Evolutionary conservation across 2,888 invertebrate species (phyloP).

Genomic region (Harpalus rufipes): DNA sequence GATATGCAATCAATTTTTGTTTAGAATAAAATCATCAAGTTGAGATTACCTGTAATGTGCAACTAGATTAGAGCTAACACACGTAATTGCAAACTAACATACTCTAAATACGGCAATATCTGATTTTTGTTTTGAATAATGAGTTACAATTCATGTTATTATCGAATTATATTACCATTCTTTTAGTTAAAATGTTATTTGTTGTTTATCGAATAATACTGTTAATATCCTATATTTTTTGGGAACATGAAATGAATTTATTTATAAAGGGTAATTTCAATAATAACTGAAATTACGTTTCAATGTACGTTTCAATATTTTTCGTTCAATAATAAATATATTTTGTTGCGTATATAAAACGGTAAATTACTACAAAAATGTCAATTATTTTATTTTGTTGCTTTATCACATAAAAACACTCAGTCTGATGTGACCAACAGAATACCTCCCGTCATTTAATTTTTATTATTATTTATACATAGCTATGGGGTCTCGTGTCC

Average conservation of each 20-base stretch:
- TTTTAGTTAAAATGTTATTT: conserved; percentile 30
- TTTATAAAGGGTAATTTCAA: not conserved
- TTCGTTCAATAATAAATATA: not conserved
- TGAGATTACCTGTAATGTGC: not conserved
- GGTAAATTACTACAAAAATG: not conserved
- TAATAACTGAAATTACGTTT: conserved; percentile 1
- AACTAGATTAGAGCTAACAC: not conserved
- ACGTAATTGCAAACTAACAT: not conserved
- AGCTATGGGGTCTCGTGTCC: no score
- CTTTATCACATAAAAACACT: not conserved
- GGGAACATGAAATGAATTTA: not conserved
- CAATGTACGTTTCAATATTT: not conserved
- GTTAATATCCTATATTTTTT: not conserved
- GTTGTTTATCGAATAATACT: not conserved
- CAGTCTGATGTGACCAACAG: no score
- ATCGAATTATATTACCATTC: conserved; percentile 7
- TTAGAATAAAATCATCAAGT: not conserved
- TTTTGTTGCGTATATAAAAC: not conserved
- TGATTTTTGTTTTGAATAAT: not conserved
- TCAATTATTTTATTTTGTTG: not conserved
- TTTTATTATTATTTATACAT: no score
- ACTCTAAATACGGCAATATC: not conserved
- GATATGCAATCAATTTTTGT: not conserved
- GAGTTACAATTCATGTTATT: conserved; percentile 1
- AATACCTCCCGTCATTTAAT: no score